Evolutionary conservation across 2,888 invertebrate genomes (phyloP), one percentile per base, ranked within the genome.

Genomic region (Parapristionchus giblindavisi): DNA sequence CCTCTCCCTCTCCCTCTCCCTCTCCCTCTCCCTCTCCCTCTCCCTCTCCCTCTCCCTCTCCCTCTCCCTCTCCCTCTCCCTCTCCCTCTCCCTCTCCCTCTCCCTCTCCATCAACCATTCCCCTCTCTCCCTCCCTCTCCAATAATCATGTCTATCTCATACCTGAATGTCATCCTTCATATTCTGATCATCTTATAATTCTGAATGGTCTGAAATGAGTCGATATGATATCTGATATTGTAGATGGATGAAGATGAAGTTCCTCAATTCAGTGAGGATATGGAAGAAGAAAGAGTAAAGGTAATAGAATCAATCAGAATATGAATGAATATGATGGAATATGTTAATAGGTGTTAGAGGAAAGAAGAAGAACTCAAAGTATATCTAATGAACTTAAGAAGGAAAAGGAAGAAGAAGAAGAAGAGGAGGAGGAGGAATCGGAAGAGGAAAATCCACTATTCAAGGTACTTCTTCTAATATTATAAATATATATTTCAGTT

Each of bases 231-330:
- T n/a, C n/a, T n/a, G n/a, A 21, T 3, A 0, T 29, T 21, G 2
- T 43, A 27, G 14, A 71, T 71, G 52, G 78, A 77, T 17, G 79
- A 78, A 11, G 79, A 80, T 60, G 83, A 83, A 40, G 34, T 73
- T 48, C 83, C 83, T 0, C 78, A 78, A 14, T 83, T 83, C 66
- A 82, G 82, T 1, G 83, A 83, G 63, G 83, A 83, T 52, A 83
- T 83, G 83, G 71, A 77, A 43, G 81, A 82, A 52, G 80, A 82
- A 48, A 58, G 83, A 40, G 77, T 60, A 0, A 72, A 60, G 72
- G 66, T 66, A n/a, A 3, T 11, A n/a, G n/a, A n/a, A n/a, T n/a
- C n/a, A n/a, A n/a, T n/a, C n/a, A n/a, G n/a, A n/a, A n/a, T n/a
- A n/a, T n/a, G n/a, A n/a, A n/a, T n/a, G n/a, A n/a, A n/a, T n/a